Evolutionary conservation across 1,140 invertebrate species (phyloP), one percentile per base, ranked within the genome.

Genomic region (Ctenoplectra terminalis): DNA sequence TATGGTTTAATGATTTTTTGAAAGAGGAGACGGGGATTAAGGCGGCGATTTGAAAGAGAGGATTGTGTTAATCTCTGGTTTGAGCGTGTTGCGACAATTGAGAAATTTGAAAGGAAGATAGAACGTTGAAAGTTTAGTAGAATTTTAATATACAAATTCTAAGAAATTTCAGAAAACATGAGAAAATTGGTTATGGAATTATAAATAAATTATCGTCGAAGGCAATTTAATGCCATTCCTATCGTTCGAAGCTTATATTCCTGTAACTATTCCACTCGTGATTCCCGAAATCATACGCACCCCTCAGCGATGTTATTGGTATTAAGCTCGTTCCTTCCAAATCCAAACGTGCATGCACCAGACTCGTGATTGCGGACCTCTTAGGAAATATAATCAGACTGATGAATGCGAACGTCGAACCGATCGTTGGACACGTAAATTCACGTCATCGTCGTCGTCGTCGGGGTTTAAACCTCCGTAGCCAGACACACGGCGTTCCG

Each of bases 331-430:
- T 58, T 71, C 48, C 67, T 40, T 43, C 43, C 0, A 67, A 81
- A 48, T 81, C 61, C 20, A 37, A 15, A 9, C 50, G 40, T 50
- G 60, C 70, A 29, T 66, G 40, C 52, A 48, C 37, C 50, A 52
- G 58, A 77, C 75, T 80, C 54, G 66, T 79, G 85, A 87, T 79
- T 87, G 67, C 71, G 37, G 61, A 87, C 82, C 85, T 85, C 86
- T 85, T 85, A 69, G 82, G 79, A 83, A 82, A 87, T 80, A 87
- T 80, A 87, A 87, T 88, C 85, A 74, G 74, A 54, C 43, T 56
- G 71, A 85, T 87, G 87, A 87, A 88, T 88, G 52, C 72, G 66
- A 67, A 85, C 83, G 86, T 87, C 86, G 87, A 88, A 87, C 86
- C n/a, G 85, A 87, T 88, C 82, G 85, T 87, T 80, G 76, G 79